phyloP scores from a whole-genome alignment of 2,888 invertebrate genomes.

The Eurytoma adleriae region DNA sequence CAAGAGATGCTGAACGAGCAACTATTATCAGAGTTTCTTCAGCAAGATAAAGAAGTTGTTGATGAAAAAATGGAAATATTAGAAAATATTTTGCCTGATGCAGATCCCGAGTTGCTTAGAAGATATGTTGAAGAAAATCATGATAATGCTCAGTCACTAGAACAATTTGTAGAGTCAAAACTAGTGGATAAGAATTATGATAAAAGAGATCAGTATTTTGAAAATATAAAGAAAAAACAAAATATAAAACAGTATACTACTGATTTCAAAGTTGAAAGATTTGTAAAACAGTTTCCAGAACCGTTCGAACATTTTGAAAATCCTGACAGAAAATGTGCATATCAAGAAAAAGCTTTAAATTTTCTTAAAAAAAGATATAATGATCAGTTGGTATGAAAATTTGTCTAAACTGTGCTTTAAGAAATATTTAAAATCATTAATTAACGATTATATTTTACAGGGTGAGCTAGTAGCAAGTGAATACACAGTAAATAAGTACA shows the following conservation, averaged over 20 bases:
- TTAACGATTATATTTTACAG: conserved; percentile 27
- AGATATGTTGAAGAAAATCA: conserved; percentile 54
- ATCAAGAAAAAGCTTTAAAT: conserved; percentile 57
- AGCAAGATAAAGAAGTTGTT: conserved; percentile 22
- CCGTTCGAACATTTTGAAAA: conserved; percentile 72
- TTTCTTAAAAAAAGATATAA: conserved; percentile 64
- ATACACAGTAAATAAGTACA: conserved; percentile 23
- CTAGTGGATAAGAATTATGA: conserved; percentile 64
- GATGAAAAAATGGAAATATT: conserved; percentile 62
- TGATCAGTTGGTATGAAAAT: conserved; percentile 52
- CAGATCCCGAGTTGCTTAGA: conserved; percentile 68
- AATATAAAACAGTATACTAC: conserved; percentile 72
- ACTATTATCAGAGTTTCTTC: conserved; percentile 29
- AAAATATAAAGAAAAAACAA: conserved; percentile 4
- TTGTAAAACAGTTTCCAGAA: conserved; percentile 76
- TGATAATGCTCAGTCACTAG: conserved; percentile 57
- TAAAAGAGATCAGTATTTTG: conserved; percentile 58
- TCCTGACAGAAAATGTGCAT: conserved; percentile 46
- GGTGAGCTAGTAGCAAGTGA: background rate
- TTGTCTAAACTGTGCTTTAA: background rate
- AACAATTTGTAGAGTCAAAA: conserved; percentile 63
- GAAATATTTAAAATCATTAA: background rate
- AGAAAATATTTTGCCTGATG: conserved; percentile 68
- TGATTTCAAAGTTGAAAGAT: conserved; percentile 75
- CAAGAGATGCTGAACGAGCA: conserved; percentile 44